phyloP scores from a whole-genome alignment of 2,888 invertebrate species.

The Dysmachus trigonus region DNA sequence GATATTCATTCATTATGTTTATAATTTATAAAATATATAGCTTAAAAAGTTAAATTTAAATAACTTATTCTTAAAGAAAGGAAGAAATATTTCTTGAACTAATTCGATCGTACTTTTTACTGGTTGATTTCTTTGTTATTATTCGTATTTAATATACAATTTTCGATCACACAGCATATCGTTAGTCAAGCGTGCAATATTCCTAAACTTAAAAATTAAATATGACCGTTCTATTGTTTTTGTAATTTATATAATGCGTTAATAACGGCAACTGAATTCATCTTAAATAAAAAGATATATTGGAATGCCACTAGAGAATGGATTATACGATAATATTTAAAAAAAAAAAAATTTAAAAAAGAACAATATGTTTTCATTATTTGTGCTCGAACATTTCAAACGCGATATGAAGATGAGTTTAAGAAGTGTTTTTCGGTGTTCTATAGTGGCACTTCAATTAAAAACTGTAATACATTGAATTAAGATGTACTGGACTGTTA shows the following conservation, averaged over 20 bases:
- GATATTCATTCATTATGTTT: too few relatives aligned
- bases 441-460: not conserved
- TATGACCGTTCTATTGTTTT: constrained; percentile 50
- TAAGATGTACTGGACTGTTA: constrained; percentile 36
- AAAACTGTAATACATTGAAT: constrained; percentile 3
- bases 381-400: constrained; percentile 10
- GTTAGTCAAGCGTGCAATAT: constrained; percentile 26
- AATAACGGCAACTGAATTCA: constrained; percentile 11
- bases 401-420: not conserved
- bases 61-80: not conserved
- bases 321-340: not conserved
- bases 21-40: too few relatives aligned
- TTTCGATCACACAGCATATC: constrained; percentile 39
- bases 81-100: not conserved
- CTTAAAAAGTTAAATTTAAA: not conserved
- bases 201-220: constrained; percentile 47
- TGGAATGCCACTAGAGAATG: constrained; percentile 1
- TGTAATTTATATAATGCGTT: constrained; percentile 23
- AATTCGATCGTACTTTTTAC: not conserved
- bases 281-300: not conserved
- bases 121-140: not conserved
- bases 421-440: not conserved
- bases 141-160: constrained; percentile 25
- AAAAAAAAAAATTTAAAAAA: not conserved
- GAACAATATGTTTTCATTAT: not conserved